Evolutionary conservation across 2,888 invertebrate genomes (phyloP).

Genomic region (Synergus gifuensis): DNA sequence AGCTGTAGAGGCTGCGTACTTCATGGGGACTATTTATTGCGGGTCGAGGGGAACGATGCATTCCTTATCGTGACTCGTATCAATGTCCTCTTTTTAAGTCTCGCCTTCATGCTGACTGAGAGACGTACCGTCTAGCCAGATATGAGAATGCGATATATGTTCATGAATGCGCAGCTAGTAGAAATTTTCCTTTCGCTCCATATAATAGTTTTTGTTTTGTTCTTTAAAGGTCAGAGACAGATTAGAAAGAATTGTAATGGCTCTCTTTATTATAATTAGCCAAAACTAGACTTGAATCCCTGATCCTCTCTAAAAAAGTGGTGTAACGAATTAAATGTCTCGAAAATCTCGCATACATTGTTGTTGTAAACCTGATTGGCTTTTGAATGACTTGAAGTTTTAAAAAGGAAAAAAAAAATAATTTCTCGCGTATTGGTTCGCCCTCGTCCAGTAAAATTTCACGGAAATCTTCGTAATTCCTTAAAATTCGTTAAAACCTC

Average conservation of each 20-base stretch:
- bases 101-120: not conserved
- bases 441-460: too few species aligned
- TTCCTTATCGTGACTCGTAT: conserved; percentile 28
- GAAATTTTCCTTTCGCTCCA: conserved; percentile 28
- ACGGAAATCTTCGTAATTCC: too few species aligned
- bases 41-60: conserved; percentile 42
- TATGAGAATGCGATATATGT: not conserved
- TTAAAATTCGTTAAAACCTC: too few species aligned
- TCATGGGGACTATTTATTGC: conserved; percentile 42
- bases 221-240: not conserved
- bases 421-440: too few species aligned
- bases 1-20: conserved; percentile 52
- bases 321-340: too few species aligned
- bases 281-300: too few species aligned
- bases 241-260: not conserved
- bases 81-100: conserved; percentile 15
- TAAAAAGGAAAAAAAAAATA: too few species aligned
- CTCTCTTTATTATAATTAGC: too few species aligned
- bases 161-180: not conserved
- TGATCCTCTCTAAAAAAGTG: too few species aligned
- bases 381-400: too few species aligned
- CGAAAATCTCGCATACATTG: too few species aligned
- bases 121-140: conserved; percentile 6
- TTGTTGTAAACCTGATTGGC: too few species aligned
- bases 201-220: not conserved